Evolutionary conservation across 2,113 vertebrate genomes (phyloP).

Genomic region (Boulengeromyrus knoepffleri): DNA sequence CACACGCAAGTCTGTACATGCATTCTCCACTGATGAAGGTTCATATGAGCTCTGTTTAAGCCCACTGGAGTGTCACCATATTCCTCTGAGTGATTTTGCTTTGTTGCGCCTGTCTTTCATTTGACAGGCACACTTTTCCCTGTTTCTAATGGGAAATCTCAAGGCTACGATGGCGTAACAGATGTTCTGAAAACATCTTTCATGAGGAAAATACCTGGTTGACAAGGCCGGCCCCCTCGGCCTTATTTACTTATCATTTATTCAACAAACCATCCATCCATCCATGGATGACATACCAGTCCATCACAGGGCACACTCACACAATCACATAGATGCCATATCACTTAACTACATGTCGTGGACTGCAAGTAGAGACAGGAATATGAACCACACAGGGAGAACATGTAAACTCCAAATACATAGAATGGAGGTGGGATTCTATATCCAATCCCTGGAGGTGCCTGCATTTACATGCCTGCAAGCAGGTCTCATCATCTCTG

Average conservation of each 20-base stretch:
- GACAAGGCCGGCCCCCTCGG: neutral
- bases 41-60: neutral
- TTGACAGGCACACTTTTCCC: neutral
- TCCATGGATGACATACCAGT: neutral
- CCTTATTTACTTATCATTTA: neutral
- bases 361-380: neutral
- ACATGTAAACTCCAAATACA: neutral
- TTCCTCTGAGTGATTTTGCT: neutral
- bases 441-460: neutral
- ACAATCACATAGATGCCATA: neutral
- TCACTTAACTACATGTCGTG: neutral
- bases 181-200: neutral
- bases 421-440: neutral
- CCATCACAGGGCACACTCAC: neutral
- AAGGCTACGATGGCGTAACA: neutral
- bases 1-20: neutral
- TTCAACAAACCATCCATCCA: neutral
- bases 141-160: neutral
- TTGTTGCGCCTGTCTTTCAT: neutral
- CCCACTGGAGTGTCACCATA: neutral
- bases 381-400: neutral
- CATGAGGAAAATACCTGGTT: neutral
- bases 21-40: neutral
- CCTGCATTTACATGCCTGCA: neutral
- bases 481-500: neutral